Evolutionary conservation across 2,797 vertebrate species (phyloP), one percentile per base, ranked within the genome.

Genomic region (Phoebastria nigripes): DNA sequence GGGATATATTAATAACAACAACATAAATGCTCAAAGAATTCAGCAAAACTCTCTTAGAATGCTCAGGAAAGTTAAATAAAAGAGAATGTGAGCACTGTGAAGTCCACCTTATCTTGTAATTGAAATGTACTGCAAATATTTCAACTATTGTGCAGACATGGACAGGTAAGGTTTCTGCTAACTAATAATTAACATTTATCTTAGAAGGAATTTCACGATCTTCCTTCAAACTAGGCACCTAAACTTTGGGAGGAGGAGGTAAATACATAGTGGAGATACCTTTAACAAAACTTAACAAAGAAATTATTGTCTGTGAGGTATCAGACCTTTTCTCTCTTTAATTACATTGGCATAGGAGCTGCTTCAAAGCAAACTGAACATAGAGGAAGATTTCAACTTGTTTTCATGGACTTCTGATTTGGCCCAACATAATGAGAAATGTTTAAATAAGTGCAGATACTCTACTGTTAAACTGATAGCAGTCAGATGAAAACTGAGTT

Each of bases 101-200:
- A 88, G 15, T 66, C 29, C 6, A 62, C 12, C 17, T 94, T 52
- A 81, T 47, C 80, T 89, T 89, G 46, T 79, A 87, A 83, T 67
- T 66, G 47, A 94, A 91, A 86, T 6, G 6, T 80, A 74, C 18
- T 77, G 17, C 65, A 96, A 69, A 87, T 94, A 93, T 87, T 87
- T 79, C 81, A 89, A 55, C 26, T 78, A 4, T n/a, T 63, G 66
- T 69, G 17, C 13, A 91, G 51, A 89, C 11, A 70, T 7, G 11
- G 51, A 67, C 44, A 92, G 37, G 59, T 74, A 66, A 90, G 31
- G 15, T 80, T 82, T 89, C 39, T 89, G 29, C 13, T 82, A 86
- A 77, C 21, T 94, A 90, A 91, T 91, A 88, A 92, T 90, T 96
- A 95, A 77, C 80, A 73, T 89, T 76, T 90, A 70, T 61, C 88